phyloP scores from a whole-genome alignment of 2,113 vertebrate species.

The Eurypyga helias region DNA sequence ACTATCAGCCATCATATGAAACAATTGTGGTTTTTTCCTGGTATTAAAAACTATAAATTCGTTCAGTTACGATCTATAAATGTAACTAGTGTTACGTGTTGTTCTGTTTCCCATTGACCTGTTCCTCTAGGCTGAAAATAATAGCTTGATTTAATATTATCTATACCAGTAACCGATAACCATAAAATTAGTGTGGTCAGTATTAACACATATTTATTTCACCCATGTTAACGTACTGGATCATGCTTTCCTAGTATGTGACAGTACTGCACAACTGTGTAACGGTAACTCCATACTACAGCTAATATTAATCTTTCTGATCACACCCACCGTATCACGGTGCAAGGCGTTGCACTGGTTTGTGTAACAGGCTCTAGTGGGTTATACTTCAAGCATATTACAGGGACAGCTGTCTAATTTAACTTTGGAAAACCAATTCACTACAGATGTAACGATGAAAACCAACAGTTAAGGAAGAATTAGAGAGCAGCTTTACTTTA shows the following conservation, averaged over 20 bases:
- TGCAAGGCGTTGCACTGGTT: background rate
- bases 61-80: background rate
- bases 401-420: background rate
- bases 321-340: background rate
- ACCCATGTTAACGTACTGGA: background rate
- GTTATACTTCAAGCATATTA: background rate
- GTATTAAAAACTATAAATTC: background rate
- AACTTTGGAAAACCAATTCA: background rate
- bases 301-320: background rate
- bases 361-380: background rate
- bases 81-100: fast-evolving
- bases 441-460: background rate
- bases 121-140: background rate
- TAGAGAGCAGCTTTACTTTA: background rate
- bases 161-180: background rate
- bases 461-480: background rate
- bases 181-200: background rate
- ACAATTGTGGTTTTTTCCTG: background rate
- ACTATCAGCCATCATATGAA: background rate
- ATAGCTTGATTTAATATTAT: background rate
- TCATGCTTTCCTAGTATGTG: background rate
- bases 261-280: background rate
- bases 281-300: background rate
- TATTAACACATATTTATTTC: background rate
- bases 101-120: background rate